phyloP scores from a whole-genome alignment of 2,113 vertebrate genomes.

The Micronycteris hirsuta region DNA sequence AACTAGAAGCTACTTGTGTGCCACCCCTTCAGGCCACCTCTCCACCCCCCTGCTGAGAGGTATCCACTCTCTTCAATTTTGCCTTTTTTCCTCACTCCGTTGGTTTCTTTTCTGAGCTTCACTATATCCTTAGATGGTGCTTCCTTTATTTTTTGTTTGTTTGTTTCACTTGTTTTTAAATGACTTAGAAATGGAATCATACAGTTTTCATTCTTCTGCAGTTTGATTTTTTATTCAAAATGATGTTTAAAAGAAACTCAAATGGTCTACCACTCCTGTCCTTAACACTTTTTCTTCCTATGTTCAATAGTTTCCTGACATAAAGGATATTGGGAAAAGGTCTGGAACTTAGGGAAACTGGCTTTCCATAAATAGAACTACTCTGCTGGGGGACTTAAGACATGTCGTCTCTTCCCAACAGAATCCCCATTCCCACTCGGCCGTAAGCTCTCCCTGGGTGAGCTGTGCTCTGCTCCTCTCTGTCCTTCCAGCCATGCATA shows the following conservation, averaged over 20 bases:
- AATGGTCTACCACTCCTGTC: not conserved
- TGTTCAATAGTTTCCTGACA: not conserved
- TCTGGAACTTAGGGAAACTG: not conserved
- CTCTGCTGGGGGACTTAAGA: not conserved
- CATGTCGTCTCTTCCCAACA: not conserved
- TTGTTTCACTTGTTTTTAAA: not conserved
- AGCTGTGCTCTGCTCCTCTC: not conserved
- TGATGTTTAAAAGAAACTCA: not conserved
- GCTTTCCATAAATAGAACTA: not conserved
- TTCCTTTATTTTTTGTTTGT: not conserved
- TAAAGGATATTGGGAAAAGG: not conserved
- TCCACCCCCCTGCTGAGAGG: not conserved
- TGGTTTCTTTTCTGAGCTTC: not conserved
- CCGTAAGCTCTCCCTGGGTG: fast-evolving
- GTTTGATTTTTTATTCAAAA: not conserved
- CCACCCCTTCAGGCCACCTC: not conserved
- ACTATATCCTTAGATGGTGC: not conserved
- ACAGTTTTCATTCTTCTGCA: not conserved
- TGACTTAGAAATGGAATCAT: not conserved
- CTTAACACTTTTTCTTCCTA: not conserved
- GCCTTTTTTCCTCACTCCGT: not conserved
- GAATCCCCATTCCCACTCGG: not conserved
- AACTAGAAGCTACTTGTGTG: not conserved
- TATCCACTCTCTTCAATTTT: not conserved
- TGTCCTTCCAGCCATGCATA: not conserved